Conservation (phyloP, 2,797 vertebrate species). For the Typhlichthys eigenmanni region DNA sequence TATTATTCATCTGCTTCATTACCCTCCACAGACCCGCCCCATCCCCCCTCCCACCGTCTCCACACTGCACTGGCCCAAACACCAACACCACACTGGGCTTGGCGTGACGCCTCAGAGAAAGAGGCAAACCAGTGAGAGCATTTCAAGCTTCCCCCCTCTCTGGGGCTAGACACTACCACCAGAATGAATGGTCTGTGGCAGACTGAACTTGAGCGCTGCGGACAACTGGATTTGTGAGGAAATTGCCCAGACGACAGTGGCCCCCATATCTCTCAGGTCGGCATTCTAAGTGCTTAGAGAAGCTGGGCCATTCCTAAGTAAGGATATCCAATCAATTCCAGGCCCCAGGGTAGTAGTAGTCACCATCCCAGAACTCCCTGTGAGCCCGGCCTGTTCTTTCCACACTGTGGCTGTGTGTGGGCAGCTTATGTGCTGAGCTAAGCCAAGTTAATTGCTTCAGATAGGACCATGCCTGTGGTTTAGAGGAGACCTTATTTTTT, state of each 20-base stretch:
- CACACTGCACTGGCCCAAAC: conserved; percentile 26
- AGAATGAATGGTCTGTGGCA: conserved; percentile 25
- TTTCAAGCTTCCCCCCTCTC: conserved; percentile 27
- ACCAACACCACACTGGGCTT: conserved; percentile 32
- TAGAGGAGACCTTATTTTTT: conserved; percentile 53
- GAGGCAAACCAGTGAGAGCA: conserved; percentile 2
- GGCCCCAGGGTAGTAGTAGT: conserved; percentile 52
- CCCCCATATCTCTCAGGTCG: conserved; percentile 70
- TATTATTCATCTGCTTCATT: conserved; percentile 63
- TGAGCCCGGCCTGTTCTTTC: conserved; percentile 30
- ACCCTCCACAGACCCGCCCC: conserved; percentile 39
- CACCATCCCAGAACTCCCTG: conserved; percentile 48
- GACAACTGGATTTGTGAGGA: conserved; percentile 65
- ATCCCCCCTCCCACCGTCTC: conserved; percentile 5
- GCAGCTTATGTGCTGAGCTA: conserved; percentile 52
- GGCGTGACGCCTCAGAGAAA: conserved; percentile 31
- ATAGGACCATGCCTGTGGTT: conserved; percentile 57
- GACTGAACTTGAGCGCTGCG: conserved; percentile 44
- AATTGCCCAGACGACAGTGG: conserved; percentile 64
- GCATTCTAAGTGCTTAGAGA: conserved; percentile 59
- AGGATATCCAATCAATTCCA: conserved; percentile 71
- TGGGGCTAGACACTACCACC: conserved; percentile 17
- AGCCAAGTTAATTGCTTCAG: conserved; percentile 67
- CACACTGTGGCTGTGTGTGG: conserved; percentile 38
- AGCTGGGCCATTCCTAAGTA: conserved; percentile 63